These are phyloP conservation scores for Falco naumanni DNA, from an alignment of 2,797 vertebrate genomes.

Conservation along the genomic window DNA sequence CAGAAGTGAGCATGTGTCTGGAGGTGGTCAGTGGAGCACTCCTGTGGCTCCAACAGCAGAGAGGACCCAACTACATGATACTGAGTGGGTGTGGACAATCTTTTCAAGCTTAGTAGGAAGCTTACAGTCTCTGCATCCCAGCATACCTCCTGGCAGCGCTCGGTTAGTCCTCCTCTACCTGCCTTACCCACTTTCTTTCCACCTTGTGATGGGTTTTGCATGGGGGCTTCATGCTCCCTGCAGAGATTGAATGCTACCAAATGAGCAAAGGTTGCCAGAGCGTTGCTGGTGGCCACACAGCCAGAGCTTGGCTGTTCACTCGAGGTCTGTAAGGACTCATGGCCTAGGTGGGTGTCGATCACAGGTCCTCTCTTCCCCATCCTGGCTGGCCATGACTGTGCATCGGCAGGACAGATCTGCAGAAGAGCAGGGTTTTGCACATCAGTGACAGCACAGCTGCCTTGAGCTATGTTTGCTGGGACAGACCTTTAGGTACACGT, in stretches of 20 bases:
- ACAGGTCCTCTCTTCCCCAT: not conserved
- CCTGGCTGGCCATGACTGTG: not conserved
- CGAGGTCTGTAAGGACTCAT: not conserved
- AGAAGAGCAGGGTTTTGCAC: not conserved
- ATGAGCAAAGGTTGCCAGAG: not conserved
- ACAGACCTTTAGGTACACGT: not conserved
- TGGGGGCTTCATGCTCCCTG: not conserved
- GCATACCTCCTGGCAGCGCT: not conserved
- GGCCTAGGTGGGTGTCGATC: not conserved
- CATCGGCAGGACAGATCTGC: not conserved
- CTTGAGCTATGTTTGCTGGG: not conserved
- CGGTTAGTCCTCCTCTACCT: not conserved
- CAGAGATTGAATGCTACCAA: not conserved
- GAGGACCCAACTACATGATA: not conserved
- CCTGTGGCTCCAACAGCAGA: not conserved
- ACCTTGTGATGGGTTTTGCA: not conserved
- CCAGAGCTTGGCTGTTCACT: not conserved
- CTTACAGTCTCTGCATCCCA: not conserved
- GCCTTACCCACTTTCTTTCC: not conserved
- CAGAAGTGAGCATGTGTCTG: not conserved
- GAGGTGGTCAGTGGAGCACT: not conserved
- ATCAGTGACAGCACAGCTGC: not conserved
- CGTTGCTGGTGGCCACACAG: fast-evolving
- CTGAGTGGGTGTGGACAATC: fast-evolving
- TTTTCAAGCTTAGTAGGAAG: not conserved